A percentile compares a stretch with the other conserved stretches of the same genome.
phyloP scores from a whole-genome alignment of 2,797 vertebrate species.

The Spinibarbus caldwelli region DNA sequence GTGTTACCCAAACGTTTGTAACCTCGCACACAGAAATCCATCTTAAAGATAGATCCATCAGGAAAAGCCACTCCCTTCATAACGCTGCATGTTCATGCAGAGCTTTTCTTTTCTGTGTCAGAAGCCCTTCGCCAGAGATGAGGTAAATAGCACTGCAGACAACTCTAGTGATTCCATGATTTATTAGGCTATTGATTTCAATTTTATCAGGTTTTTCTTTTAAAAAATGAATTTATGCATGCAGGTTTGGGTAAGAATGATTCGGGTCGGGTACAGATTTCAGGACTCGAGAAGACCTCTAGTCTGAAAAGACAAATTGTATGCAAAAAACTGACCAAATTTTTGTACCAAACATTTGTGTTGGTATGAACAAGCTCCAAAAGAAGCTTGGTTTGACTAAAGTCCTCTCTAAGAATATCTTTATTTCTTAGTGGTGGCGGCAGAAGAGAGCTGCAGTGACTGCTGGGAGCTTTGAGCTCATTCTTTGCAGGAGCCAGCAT shows the following conservation, averaged over 20 bases:
- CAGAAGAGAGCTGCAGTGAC: slow-evolving; percentile 72
- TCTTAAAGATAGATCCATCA: neutral
- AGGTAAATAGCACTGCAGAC: neutral
- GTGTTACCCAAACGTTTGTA: neutral
- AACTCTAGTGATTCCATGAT: neutral
- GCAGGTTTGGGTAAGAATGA: neutral
- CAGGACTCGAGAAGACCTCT: neutral
- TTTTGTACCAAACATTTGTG: neutral
- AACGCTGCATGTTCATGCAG: neutral
- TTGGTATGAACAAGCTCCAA: neutral
- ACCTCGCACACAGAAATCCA: neutral
- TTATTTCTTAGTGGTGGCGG: slow-evolving; percentile 29
- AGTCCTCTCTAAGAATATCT: neutral
- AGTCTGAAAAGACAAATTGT: neutral
- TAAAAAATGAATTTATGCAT: neutral
- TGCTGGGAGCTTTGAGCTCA: slow-evolving; percentile 88
- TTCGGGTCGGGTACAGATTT: neutral
- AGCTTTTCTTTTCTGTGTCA: neutral
- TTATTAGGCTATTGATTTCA: neutral
- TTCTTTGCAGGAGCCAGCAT: slow-evolving; percentile 89
- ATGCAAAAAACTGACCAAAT: neutral
- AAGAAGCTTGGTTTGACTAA: neutral
- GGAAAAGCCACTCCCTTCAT: neutral
- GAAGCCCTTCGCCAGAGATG: neutral
- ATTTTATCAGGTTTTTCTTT: neutral